Base-by-base conservation (phyloP, 1,140 invertebrate genomes). In the Nasonia vitripennis region DNA sequence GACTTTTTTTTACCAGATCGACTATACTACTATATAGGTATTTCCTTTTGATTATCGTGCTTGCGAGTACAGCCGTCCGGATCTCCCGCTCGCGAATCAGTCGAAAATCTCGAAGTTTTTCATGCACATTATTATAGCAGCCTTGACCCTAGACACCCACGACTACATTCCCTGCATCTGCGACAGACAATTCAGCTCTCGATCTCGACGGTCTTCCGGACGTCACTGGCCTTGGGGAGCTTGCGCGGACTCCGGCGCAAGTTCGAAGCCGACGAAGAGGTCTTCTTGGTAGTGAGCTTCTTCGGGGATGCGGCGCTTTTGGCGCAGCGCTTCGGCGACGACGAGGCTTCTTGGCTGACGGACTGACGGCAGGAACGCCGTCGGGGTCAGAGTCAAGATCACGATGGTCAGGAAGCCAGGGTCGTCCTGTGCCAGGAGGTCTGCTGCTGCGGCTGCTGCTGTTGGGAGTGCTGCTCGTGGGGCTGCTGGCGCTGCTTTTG, bases 381-480 rank as follows among this genome's bases (percentile, higher is more conserved):
- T 84, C 87, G 80, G 81, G 85, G 80, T 74, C 85, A 87, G 84
- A 88, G 86, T 87, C 88, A 83, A 75, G 87, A 87, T 88, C 88
- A 89, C 86, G 83, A 75, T 87, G 89, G 91, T 93, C 92, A 93
- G 77, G 92, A 93, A 62, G 92, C 91, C 31, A 93, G 85, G n/a
- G 91, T 93, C 12, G 92, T 92, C 84, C 90, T 90, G 84, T 93
- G 91, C 92, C 92, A 93, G 71, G 92, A 91, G n/a, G 89, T 81
- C 48, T 90, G 88, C 7, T 89, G 87, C 27, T 77, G 78, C 20
- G 82, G 67, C 34, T 73, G 80, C 67, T 86, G 27, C 27, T 27
- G 27, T 1, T 27, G 34, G 34, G 34, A 0, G 3, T 37, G 81
- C 67, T 88, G 80, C 23, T 89, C 88, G 7, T 88, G 87, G 14